These are phyloP conservation scores for Paedocypris micromegethes DNA, from an alignment of 2,797 vertebrate species.

Conservation along the genomic window DNA sequence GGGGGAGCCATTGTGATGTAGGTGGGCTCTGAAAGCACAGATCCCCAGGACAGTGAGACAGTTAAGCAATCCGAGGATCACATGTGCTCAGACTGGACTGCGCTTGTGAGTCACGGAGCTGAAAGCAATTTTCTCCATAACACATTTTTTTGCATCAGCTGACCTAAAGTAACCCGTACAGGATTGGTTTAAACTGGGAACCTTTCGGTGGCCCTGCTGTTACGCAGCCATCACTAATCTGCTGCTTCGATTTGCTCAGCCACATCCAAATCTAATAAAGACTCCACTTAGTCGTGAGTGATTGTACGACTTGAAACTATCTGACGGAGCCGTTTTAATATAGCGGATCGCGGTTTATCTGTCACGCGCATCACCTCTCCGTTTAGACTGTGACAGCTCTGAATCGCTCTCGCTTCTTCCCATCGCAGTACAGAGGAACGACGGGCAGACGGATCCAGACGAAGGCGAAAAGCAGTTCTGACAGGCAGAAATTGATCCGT, in stretches of 20 bases:
- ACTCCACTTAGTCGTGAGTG: conserved; percentile 33
- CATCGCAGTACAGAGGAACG: background rate
- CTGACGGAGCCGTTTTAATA: conserved; percentile 38
- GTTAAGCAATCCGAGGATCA: conserved; percentile 21
- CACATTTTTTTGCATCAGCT: conserved; percentile 32
- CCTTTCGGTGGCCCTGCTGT: too few relatives aligned
- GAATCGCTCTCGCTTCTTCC: conserved; percentile 12
- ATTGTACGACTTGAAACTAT: conserved; percentile 30
- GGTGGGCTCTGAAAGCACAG: conserved; percentile 71
- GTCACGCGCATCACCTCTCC: background rate
- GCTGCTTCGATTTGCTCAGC: background rate
- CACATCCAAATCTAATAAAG: conserved; percentile 28
- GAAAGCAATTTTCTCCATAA: conserved; percentile 32
- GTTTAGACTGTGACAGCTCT: conserved; percentile 36
- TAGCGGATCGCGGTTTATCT: conserved; percentile 26
- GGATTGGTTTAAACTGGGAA: too few relatives aligned
- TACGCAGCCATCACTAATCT: too few relatives aligned
- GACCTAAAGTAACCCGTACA: background rate
- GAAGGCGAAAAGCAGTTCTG: conserved; percentile 2
- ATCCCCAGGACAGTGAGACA: conserved; percentile 28
- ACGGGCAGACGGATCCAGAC: background rate
- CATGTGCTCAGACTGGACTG: conserved; percentile 25
- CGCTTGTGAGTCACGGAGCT: conserved; percentile 39
- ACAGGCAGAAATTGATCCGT: conserved; percentile 23
- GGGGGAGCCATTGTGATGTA: conserved; percentile 85